Base-by-base conservation (phyloP, 2,113 vertebrate species). In the Pluvialis apricaria region DNA sequence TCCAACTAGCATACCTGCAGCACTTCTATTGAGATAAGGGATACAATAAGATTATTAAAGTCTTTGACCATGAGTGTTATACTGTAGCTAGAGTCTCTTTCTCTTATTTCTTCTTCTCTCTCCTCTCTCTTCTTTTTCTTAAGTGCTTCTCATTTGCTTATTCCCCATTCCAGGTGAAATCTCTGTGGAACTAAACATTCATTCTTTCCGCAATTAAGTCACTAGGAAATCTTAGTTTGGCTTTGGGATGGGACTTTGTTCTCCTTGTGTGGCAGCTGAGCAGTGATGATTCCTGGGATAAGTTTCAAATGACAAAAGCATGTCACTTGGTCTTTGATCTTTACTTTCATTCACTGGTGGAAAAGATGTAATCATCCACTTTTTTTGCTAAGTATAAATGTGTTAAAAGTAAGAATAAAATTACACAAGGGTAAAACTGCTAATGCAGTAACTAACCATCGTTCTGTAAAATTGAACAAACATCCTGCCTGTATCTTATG, bases 401-500 rank as follows among this genome's bases (percentile, higher is more conserved):
- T 4, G 2, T 38, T 80, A 72, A 79, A 92, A 84, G 7, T 57
- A 52, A 81, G 60, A 60, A 60, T 88, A 62, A 44, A 38, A 18
- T 82, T 15, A 32, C 61, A 61, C 45, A 62, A 24, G 60, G 19
- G 3, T 36, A 77, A 83, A 96, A 73, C 26, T 84, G 26, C 29
- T 61, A 66, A 68, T 65, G 61, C n/a, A 52, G 44, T 90, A 94
- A 86, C 73, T 14, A 11, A 88, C 34, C 62, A 82, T 52, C 10
- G 0, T 72, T 91, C 81, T 73, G 62, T 92, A 66, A 88, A 94
- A 79, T 58, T 88, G 60, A 26, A 88, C 51, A 97, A 96, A 96
- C 91, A 97, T 97, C 94, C 96, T 94, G 88, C 79, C 49, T 77
- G 65, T 76, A 73, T 80, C 47, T 94, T 97, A 52, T 36, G 57